These are phyloP conservation scores for Poecile montanus DNA, from an alignment of 2,797 vertebrate genomes.

Conservation along the genomic window DNA sequence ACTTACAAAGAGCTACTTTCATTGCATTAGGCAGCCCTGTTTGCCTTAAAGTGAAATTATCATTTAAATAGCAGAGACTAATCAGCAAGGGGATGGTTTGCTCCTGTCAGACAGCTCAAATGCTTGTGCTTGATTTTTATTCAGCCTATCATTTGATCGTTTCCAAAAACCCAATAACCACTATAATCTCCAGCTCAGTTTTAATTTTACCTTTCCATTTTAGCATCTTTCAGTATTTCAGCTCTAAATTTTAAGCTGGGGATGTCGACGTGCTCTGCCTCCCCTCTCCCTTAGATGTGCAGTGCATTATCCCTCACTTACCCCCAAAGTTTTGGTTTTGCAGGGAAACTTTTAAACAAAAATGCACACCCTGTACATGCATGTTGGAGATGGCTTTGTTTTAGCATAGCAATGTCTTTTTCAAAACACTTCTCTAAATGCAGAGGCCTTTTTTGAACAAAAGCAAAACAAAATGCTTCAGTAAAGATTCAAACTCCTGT, in stretches of 20 bases:
- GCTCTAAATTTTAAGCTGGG: neutral
- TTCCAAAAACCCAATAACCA: neutral
- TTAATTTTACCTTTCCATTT: conserved; percentile 35
- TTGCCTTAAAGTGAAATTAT: conserved; percentile 51
- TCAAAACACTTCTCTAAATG: neutral
- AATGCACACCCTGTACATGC: neutral
- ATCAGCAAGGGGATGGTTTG: conserved; percentile 3
- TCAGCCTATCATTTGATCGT: conserved; percentile 14
- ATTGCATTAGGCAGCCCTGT: conserved; percentile 31
- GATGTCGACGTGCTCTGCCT: fast-evolving
- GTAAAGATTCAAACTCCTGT: neutral
- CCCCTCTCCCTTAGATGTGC: neutral
- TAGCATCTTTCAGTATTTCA: neutral
- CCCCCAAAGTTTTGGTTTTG: neutral
- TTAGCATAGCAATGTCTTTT: neutral
- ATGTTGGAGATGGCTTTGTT: neutral
- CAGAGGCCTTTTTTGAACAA: neutral
- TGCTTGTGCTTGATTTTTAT: conserved; percentile 1
- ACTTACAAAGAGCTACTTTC: neutral
- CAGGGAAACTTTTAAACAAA: neutral
- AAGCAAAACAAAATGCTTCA: neutral
- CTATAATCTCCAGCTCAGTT: neutral
- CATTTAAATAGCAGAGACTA: conserved; percentile 52
- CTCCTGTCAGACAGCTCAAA: conserved; percentile 1
- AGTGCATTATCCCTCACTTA: neutral